Conservation (phyloP, 2,797 vertebrate genomes). For the Acrossocheilus wenchowensis region DNA sequence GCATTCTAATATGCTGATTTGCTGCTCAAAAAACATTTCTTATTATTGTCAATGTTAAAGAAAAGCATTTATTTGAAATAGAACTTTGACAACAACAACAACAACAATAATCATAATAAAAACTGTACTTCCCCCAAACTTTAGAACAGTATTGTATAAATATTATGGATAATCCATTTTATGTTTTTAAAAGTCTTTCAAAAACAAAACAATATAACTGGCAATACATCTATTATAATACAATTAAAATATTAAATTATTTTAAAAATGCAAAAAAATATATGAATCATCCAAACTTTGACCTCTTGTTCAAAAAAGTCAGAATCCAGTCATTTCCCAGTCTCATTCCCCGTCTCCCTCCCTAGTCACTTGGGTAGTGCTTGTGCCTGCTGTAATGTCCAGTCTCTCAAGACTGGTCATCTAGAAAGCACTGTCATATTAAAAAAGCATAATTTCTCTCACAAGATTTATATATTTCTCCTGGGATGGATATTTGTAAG, state of each 20-base stretch:
- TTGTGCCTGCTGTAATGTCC: slow-evolving; percentile 63
- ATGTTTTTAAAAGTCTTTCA: background rate
- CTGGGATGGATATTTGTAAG: slow-evolving; percentile 78
- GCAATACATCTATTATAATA: background rate
- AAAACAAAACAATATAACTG: background rate
- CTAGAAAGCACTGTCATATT: slow-evolving; percentile 74
- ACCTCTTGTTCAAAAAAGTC: background rate
- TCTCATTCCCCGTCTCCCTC: background rate
- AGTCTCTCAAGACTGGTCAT: slow-evolving; percentile 67
- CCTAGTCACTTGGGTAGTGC: background rate
- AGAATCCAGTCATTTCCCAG: background rate
- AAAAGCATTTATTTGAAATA: background rate
- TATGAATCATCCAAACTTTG: background rate
- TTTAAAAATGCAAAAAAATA: background rate
- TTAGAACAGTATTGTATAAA: background rate
- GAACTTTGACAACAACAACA: background rate
- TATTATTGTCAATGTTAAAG: background rate
- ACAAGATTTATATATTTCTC: slow-evolving; percentile 78
- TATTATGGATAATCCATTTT: background rate
- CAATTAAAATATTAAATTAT: background rate
- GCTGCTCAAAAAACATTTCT: background rate
- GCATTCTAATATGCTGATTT: background rate
- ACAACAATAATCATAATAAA: background rate
- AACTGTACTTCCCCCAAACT: background rate
- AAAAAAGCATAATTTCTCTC: slow-evolving; percentile 77